A percentile compares a stretch with the other conserved stretches of the same genome.
These are phyloP conservation scores for Zonotrichia leucophrys DNA, from an alignment of 2,113 vertebrate species.

Conservation along the genomic window DNA sequence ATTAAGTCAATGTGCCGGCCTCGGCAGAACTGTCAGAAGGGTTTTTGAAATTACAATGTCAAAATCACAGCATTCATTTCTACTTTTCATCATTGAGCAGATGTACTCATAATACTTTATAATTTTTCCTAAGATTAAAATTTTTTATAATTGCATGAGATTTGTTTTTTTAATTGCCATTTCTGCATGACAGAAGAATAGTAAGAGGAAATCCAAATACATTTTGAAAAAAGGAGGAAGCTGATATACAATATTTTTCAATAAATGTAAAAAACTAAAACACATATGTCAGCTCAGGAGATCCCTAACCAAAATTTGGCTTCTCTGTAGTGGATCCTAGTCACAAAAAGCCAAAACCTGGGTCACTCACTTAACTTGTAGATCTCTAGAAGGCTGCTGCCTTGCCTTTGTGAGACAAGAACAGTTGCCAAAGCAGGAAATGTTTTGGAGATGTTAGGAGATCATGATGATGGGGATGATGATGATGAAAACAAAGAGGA, in stretches of 20 bases:
- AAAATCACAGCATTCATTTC: not conserved
- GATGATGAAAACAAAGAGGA: not conserved
- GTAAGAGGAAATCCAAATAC: not conserved
- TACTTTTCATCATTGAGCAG: not conserved
- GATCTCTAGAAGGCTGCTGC: not conserved
- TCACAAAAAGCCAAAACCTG: not conserved
- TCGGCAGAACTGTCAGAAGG: not conserved
- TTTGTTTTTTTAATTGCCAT: not conserved
- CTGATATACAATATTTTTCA: not conserved
- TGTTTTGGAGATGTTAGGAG: not conserved
- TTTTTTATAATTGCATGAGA: not conserved
- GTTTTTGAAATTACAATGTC: not conserved
- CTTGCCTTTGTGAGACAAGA: not conserved
- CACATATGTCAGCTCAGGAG: not conserved
- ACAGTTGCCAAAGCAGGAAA: fast-evolving
- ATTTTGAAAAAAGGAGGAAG: not conserved
- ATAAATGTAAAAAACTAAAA: not conserved
- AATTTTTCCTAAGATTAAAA: not conserved
- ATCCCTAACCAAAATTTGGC: not conserved
- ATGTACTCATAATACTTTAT: not conserved
- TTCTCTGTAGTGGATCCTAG: not conserved
- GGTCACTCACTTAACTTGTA: not conserved
- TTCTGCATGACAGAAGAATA: not conserved
- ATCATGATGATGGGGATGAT: too few relatives aligned
- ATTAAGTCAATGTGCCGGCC: not conserved